Conservation (phyloP, 2,888 invertebrate species). For the Mythimna albipuncta region DNA sequence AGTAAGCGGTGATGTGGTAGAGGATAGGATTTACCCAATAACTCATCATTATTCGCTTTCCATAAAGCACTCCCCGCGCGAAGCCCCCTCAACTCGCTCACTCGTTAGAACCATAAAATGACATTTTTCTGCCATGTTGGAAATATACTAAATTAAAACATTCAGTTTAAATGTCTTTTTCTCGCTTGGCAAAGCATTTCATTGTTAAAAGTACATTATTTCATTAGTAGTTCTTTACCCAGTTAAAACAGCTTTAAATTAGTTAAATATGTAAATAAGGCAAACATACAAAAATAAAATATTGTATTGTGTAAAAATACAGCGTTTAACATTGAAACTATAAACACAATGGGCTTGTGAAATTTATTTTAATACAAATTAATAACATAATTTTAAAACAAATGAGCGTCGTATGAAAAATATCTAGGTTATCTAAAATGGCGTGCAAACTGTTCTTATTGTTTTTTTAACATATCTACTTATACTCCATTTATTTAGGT, state of each 20-base stretch:
- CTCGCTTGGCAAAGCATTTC: not conserved
- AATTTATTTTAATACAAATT: slow-evolving; percentile 29
- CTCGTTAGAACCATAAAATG: no score
- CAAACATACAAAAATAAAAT: slow-evolving; percentile 6
- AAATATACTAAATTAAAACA: no score
- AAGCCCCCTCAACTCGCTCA: no score
- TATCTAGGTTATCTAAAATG: slow-evolving; percentile 48
- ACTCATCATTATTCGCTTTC: no score
- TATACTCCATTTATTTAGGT: not conserved
- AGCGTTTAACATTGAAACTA: slow-evolving; percentile 32
- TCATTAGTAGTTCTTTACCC: not conserved
- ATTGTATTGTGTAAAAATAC: slow-evolving; percentile 18
- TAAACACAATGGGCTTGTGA: slow-evolving; percentile 40
- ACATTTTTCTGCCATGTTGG: not conserved
- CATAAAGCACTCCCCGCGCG: no score
- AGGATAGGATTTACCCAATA: no score
- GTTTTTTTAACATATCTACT: slow-evolving; percentile 8
- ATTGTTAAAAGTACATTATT: slow-evolving; percentile 1
- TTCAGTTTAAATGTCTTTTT: not conserved
- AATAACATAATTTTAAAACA: slow-evolving; percentile 22
- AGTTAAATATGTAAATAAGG: slow-evolving; percentile 19
- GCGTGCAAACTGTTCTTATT: slow-evolving; percentile 35
- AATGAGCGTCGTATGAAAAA: slow-evolving; percentile 36
- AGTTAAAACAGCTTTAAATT: not conserved
- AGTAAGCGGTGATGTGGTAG: no score